phyloP scores from a whole-genome alignment of 1,140 invertebrate species.

The Dreissena rostriformis region DNA sequence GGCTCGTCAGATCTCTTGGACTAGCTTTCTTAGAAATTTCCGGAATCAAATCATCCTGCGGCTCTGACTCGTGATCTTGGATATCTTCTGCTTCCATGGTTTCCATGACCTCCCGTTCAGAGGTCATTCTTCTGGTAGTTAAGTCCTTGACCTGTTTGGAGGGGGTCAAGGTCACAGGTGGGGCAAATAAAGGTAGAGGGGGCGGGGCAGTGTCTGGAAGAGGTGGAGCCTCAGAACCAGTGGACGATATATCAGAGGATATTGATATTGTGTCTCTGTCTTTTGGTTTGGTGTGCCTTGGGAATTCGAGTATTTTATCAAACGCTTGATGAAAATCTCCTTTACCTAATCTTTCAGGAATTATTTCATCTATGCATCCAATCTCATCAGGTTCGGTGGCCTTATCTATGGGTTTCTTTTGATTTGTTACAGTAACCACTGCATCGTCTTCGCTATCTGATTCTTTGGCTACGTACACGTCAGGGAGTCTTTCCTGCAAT shows the following conservation, averaged over 20 bases:
- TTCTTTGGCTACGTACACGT: constrained; percentile 4
- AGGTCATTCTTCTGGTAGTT: not conserved
- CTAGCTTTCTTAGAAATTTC: constrained; percentile 41
- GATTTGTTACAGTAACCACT: not conserved
- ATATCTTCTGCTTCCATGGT: not conserved
- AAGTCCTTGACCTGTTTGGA: not conserved
- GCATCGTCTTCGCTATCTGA: constrained; percentile 41
- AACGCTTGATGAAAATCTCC: constrained; percentile 39
- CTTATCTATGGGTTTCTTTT: constrained; percentile 3
- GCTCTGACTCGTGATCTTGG: constrained; percentile 9
- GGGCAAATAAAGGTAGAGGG: constrained; percentile 40
- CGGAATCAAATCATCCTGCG: constrained; percentile 16
- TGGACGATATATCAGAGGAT: constrained; percentile 51
- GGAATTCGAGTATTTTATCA: constrained; percentile 44
- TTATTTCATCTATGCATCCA: not conserved
- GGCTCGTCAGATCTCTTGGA: constrained; percentile 41
- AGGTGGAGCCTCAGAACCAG: constrained; percentile 61
- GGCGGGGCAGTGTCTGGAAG: constrained; percentile 63
- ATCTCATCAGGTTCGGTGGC: constrained; percentile 1
- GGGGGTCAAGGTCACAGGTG: not conserved
- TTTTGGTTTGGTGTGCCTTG: constrained; percentile 17
- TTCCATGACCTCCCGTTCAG: not conserved
- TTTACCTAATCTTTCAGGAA: constrained; percentile 2
- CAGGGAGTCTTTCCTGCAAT: not conserved
- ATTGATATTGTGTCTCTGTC: constrained; percentile 51